phyloP scores from a whole-genome alignment of 2,113 vertebrate species.

The Passer domesticus region DNA sequence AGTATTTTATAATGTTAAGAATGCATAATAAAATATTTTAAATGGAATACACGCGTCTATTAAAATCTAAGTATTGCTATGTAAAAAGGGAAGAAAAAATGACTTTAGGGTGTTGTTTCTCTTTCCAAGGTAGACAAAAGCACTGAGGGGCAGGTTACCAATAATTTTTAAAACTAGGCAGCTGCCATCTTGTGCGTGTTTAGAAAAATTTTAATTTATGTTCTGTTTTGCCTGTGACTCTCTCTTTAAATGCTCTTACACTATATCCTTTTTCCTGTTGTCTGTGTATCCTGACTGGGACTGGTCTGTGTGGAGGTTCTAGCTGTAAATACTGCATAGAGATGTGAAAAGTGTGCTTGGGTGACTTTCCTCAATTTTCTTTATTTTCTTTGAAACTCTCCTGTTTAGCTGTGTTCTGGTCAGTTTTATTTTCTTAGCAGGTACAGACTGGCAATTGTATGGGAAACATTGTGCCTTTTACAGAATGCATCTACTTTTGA shows the following conservation, averaged over 20 bases:
- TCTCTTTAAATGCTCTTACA: background rate
- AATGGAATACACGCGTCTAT: background rate
- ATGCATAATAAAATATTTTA: background rate
- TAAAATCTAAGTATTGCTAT: background rate
- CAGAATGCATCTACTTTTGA: background rate
- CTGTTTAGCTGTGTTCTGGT: background rate
- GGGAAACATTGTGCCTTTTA: background rate
- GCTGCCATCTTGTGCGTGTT: background rate
- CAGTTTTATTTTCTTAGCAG: background rate
- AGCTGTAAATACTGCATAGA: background rate
- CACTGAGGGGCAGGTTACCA: rapidly evolving
- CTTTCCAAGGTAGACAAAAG: background rate
- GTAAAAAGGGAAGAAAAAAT: background rate
- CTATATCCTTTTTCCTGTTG: background rate
- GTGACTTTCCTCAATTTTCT: background rate
- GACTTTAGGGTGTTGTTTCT: background rate
- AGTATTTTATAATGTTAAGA: background rate
- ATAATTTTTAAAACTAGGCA: background rate
- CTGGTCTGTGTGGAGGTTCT: background rate
- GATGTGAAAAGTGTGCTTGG: background rate
- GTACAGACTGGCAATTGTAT: background rate
- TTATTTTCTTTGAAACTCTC: background rate
- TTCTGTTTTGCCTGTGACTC: background rate
- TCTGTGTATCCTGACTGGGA: background rate
- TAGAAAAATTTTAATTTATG: background rate